Base-by-base conservation (phyloP, 2,888 invertebrate species). In the Chloroclystis v-ata region DNA sequence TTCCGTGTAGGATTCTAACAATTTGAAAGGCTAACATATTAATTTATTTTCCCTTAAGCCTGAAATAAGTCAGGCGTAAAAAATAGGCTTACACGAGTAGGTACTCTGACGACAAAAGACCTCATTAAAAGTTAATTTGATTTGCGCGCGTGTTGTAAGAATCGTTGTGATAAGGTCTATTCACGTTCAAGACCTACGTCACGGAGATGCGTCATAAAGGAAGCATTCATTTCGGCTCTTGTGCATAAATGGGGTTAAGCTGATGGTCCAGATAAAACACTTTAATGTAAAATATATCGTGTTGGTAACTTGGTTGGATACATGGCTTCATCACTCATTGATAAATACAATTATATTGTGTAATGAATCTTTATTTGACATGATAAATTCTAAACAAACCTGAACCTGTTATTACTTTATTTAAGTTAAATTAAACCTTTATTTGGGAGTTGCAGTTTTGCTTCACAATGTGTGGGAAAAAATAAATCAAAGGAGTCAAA, bases 401-500 rank as follows among this genome's bases (percentile, higher is more conserved):
- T n/a, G n/a, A n/a, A n/a, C n/a, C n/a, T n/a, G n/a, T n/a, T n/a
- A n/a, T n/a, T n/a, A n/a, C n/a, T n/a, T n/a, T n/a, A n/a, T n/a
- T n/a, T n/a, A n/a, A n/a, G n/a, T n/a, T n/a, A n/a, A n/a, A n/a
- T n/a, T n/a, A n/a, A n/a, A n/a, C n/a, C n/a, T n/a, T n/a, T n/a
- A n/a, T n/a, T n/a, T n/a, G n/a, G n/a, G n/a, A n/a, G n/a, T n/a
- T n/a, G n/a, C n/a, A n/a, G n/a, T n/a, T n/a, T n/a, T n/a, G n/a
- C n/a, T n/a, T n/a, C n/a, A n/a, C 52, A 52, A 60, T 65, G 51
- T 68, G 65, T 47, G 45, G 58, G 60, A 66, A 66, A 65, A 59
- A 65, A 68, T 65, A 70, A 63, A 64, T 54, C 49, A 60, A 65
- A 63, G 60, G 61, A 49, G 65, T 56, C 65, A 62, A 75, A 76